A percentile compares a stretch with the other conserved stretches of the same genome.
These are phyloP conservation scores for Cochlearius cochlearius DNA, from an alignment of 2,113 vertebrate species.

Conservation along the genomic window DNA sequence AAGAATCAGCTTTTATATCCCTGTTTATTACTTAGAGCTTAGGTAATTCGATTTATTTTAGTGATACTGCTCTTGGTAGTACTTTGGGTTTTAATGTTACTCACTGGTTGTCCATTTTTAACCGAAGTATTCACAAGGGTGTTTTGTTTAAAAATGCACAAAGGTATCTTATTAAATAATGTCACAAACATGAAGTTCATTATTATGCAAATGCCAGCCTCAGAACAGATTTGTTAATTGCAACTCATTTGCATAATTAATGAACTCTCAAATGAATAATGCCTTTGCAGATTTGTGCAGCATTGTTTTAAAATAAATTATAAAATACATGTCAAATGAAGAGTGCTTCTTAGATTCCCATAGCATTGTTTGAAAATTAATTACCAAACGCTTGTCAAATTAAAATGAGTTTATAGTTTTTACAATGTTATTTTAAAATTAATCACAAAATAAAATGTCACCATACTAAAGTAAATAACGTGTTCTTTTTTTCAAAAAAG, in stretches of 20 bases:
- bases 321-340: conserved; percentile 87
- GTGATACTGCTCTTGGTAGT: conserved; percentile 25
- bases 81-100: conserved; percentile 52
- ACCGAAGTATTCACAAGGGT: conserved; percentile 68
- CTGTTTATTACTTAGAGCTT: conserved; percentile 51
- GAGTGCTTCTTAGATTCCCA: conserved; percentile 77
- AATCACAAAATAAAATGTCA: conserved; percentile 82
- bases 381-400: conserved; percentile 83
- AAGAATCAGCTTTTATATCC: conserved; percentile 23
- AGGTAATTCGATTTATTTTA: conserved; percentile 58
- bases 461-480: conserved; percentile 65
- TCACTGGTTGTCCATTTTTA: conserved; percentile 65
- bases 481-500: conserved; percentile 28
- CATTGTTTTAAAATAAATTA: conserved; percentile 92
- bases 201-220: conserved; percentile 92
- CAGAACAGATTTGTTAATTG: conserved; percentile 95
- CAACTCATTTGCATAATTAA: conserved; percentile 96
- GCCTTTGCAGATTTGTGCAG: conserved; percentile 88
- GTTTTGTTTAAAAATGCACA: conserved; percentile 81
- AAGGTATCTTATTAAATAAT: conserved; percentile 92
- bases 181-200: conserved; percentile 88
- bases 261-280: conserved; percentile 94
- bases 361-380: conserved; percentile 83
- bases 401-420: conserved; percentile 80
- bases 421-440: conserved; percentile 79